A percentile compares a stretch with the other conserved stretches of the same genome.
Evolutionary conservation across 1,140 invertebrate species (phyloP).

Genomic region (Rhagoletis zephyria): DNA sequence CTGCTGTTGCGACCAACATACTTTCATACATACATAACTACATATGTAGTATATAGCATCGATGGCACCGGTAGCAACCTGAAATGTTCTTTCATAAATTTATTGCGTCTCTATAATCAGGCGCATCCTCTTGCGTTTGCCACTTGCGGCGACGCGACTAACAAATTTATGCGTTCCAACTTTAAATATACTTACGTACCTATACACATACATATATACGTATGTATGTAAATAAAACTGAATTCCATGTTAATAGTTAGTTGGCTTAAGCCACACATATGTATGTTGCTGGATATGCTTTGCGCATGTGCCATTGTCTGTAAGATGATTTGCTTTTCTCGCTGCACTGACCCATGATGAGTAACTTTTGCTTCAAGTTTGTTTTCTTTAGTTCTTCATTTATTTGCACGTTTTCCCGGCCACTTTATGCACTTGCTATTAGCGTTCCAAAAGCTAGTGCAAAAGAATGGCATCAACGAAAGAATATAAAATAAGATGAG

Average conservation of each 20-base stretch:
- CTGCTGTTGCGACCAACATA: no score
- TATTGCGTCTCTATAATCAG: constrained; percentile 17
- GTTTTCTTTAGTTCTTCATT: background rate
- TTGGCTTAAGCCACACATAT: background rate
- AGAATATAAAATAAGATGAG: background rate
- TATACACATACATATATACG: background rate
- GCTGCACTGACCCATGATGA: background rate
- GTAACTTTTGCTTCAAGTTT: background rate
- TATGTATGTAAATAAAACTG: background rate
- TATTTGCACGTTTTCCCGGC: background rate
- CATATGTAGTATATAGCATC: background rate
- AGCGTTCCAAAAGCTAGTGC: background rate
- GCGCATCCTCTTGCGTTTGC: background rate
- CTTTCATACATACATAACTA: no score
- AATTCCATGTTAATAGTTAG: background rate
- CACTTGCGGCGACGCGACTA: background rate
- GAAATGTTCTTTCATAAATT: constrained; percentile 2
- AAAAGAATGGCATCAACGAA: background rate
- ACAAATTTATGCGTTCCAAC: background rate
- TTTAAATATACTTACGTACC: no score
- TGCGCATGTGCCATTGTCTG: background rate
- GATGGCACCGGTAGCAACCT: background rate
- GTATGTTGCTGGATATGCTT: no score
- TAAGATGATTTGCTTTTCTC: background rate
- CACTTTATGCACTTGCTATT: background rate